Evolutionary conservation across 1,140 invertebrate genomes (phyloP).

Genomic region (Magallana angulata): DNA sequence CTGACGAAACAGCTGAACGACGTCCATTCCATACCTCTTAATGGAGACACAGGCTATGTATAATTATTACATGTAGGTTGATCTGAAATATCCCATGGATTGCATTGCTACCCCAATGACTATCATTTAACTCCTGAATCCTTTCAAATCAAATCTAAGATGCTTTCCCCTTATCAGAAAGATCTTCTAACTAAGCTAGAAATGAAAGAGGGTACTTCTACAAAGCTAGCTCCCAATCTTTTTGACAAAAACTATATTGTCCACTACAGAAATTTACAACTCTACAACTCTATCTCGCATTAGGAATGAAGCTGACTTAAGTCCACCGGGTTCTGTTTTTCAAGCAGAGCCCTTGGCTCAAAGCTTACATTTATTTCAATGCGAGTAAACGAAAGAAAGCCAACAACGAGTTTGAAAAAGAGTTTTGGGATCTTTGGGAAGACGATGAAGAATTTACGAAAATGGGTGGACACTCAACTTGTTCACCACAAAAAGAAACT

Average conservation of each 20-base stretch:
- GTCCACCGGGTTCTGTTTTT: constrained; percentile 53
- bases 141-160: constrained; percentile 30
- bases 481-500: constrained; percentile 24
- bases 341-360: constrained; percentile 51
- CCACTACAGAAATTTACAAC: constrained; percentile 60
- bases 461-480: constrained; percentile 71
- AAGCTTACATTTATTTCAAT: constrained; percentile 57
- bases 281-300: constrained; percentile 52
- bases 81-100: constrained; percentile 71
- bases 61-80: constrained; percentile 81
- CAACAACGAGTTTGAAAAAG: constrained; percentile 78
- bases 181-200: constrained; percentile 8
- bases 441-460: constrained; percentile 71
- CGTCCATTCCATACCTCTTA: neutral
- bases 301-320: constrained; percentile 54
- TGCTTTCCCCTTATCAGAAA: constrained; percentile 16
- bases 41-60: constrained; percentile 77
- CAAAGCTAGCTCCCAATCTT: constrained; percentile 55
- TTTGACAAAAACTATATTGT: constrained; percentile 54
- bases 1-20: neutral
- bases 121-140: constrained; percentile 80
- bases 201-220: neutral
- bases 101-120: constrained; percentile 81
- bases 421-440: constrained; percentile 80
- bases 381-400: constrained; percentile 71